These are phyloP conservation scores for Helleia helle DNA, from an alignment of 2,888 invertebrate species.

Conservation along the genomic window DNA sequence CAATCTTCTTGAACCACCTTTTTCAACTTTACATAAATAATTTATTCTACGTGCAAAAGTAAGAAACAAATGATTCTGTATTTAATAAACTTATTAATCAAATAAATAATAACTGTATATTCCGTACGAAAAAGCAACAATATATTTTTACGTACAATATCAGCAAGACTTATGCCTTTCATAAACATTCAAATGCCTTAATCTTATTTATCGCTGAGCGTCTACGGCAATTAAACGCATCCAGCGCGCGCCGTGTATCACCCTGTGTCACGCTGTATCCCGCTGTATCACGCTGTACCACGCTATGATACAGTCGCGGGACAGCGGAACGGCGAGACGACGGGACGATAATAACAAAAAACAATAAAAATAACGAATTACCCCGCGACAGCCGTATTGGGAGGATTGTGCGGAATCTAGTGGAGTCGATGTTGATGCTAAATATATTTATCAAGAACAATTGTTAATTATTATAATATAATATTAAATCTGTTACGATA, in stretches of 20 bases:
- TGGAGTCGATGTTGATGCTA: constrained; percentile 26
- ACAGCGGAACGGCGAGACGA: constrained; percentile 57
- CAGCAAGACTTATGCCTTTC: constrained; percentile 21
- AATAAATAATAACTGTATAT: too few species aligned
- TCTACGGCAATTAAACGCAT: constrained; percentile 65
- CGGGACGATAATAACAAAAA: constrained; percentile 73
- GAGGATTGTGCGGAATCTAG: constrained; percentile 35
- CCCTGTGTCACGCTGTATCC: too few species aligned
- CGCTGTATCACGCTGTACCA: too few species aligned
- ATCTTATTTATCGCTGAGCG: constrained; percentile 62
- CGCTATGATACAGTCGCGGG: too few species aligned
- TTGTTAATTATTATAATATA: too few species aligned
- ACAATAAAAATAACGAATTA: constrained; percentile 74
- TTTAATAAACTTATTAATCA: too few species aligned
- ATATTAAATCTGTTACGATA: background rate
- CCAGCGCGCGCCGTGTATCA: constrained; percentile 63
- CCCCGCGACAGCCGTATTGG: constrained; percentile 61
- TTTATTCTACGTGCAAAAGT: too few species aligned
- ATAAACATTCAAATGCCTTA: constrained; percentile 48
- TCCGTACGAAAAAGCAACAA: too few species aligned
- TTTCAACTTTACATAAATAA: too few species aligned
- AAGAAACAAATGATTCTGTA: too few species aligned
- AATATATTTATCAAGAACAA: background rate
- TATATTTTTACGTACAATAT: too few species aligned
- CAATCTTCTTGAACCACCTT: too few species aligned